phyloP scores from a whole-genome alignment of 1,140 invertebrate genomes.

The Drosophila hydei region DNA sequence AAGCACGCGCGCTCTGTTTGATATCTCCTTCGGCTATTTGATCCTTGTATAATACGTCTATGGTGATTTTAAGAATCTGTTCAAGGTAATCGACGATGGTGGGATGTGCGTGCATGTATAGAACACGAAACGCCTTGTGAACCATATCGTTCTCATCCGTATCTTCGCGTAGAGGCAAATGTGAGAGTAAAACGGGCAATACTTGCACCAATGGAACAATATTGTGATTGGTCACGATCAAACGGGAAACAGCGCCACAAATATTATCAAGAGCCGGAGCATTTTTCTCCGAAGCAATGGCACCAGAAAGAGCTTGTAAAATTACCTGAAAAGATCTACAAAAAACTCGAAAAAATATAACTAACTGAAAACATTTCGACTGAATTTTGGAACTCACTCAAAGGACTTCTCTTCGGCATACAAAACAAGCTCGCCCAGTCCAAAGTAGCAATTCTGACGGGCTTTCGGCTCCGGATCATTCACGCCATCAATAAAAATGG shows the following conservation, averaged over 20 bases:
- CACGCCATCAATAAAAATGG: slow-evolving; percentile 86
- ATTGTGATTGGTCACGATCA: slow-evolving; percentile 88
- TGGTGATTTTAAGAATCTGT: slow-evolving; percentile 85
- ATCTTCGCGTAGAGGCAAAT: slow-evolving; percentile 90
- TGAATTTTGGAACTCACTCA: slow-evolving; percentile 50
- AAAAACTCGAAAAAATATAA: neutral
- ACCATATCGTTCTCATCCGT: slow-evolving; percentile 90
- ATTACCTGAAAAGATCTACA: slow-evolving; percentile 84
- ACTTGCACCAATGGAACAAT: slow-evolving; percentile 89
- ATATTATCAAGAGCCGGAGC: slow-evolving; percentile 89
- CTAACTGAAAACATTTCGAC: neutral
- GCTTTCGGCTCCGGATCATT: slow-evolving; percentile 88
- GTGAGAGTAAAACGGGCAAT: slow-evolving; percentile 89
- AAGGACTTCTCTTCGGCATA: slow-evolving; percentile 84
- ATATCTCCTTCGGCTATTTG: slow-evolving; percentile 64
- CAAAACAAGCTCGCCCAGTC: slow-evolving; percentile 89
- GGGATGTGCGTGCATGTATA: slow-evolving; percentile 87
- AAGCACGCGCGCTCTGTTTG: slow-evolving; percentile 83
- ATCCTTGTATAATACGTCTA: slow-evolving; percentile 85
- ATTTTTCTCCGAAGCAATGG: slow-evolving; percentile 87
- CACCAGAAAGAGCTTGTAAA: slow-evolving; percentile 87
- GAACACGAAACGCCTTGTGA: slow-evolving; percentile 87
- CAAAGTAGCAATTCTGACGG: slow-evolving; percentile 91
- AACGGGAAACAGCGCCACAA: slow-evolving; percentile 90
- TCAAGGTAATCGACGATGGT: slow-evolving; percentile 85